A percentile compares a stretch with the other conserved stretches of the same genome.
phyloP scores from a whole-genome alignment of 2,797 vertebrate species.

The Ctenosaura bakeri region DNA sequence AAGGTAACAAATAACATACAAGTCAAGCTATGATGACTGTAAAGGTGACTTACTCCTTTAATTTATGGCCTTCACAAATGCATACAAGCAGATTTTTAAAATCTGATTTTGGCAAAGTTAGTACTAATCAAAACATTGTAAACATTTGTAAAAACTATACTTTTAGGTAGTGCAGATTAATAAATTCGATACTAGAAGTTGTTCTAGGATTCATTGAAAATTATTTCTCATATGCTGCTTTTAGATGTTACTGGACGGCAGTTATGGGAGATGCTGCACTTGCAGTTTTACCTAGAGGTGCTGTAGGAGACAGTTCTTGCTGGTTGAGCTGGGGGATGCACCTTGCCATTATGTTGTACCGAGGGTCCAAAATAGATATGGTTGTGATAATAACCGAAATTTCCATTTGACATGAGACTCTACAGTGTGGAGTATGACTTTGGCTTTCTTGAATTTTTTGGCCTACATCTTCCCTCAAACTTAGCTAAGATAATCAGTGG shows the following conservation, averaged over 20 bases:
- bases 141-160: neutral
- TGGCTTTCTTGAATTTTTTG: neutral
- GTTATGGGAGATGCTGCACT: neutral
- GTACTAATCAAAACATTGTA: neutral
- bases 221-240: neutral
- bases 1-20: neutral
- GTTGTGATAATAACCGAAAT: neutral
- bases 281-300: neutral
- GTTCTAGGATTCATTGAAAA: neutral
- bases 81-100: neutral
- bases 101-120: neutral
- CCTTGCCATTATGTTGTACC: neutral
- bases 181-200: neutral
- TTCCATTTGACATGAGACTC: neutral
- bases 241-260: neutral
- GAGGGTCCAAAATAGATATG: neutral
- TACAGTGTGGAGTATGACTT: neutral
- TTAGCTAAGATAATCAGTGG: neutral
- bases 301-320: neutral
- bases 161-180: neutral
- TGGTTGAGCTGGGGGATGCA: neutral
- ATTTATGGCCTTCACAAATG: neutral
- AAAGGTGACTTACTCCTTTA: neutral
- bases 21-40: neutral
- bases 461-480: neutral